Percentiles rank a stretch among this genome's conserved stretches.
phyloP scores from a whole-genome alignment of 2,888 invertebrate species.

The Dasysyrphus tricinctus region DNA sequence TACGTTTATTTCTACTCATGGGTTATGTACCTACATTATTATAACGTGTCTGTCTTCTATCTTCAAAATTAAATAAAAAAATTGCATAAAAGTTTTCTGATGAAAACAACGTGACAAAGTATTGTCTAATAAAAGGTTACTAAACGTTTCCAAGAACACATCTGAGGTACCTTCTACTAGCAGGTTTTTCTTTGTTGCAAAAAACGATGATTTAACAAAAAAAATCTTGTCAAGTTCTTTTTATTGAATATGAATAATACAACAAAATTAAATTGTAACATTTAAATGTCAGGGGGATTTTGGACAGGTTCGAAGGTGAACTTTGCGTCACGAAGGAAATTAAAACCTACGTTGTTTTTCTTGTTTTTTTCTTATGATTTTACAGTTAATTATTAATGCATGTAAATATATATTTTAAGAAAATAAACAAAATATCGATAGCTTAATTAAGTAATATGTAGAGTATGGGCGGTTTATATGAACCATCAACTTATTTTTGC shows the following conservation, averaged over 20 bases:
- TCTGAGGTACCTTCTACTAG: too few species aligned
- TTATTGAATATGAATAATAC: neutral
- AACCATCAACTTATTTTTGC: too few species aligned
- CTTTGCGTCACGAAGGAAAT: too few species aligned
- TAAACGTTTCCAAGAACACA: constrained; percentile 2
- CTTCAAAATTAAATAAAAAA: too few species aligned
- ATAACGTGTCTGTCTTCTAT: neutral
- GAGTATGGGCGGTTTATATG: too few species aligned
- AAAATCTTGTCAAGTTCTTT: neutral
- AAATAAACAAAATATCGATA: too few species aligned
- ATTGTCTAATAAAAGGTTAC: neutral
- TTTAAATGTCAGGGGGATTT: neutral
- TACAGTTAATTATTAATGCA: too few species aligned
- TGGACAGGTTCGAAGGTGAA: too few species aligned
- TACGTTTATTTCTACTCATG: neutral
- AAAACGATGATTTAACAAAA: neutral
- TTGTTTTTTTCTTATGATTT: too few species aligned
- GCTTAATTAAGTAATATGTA: too few species aligned
- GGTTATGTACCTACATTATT: neutral
- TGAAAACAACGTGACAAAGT: neutral
- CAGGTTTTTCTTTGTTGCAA: neutral
- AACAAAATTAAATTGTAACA: neutral
- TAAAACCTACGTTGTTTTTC: too few species aligned
- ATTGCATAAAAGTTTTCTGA: constrained; percentile 1
- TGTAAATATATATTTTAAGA: too few species aligned